Base-by-base conservation (phyloP, 2,888 invertebrate genomes). In the Pristionchus japonicus region DNA sequence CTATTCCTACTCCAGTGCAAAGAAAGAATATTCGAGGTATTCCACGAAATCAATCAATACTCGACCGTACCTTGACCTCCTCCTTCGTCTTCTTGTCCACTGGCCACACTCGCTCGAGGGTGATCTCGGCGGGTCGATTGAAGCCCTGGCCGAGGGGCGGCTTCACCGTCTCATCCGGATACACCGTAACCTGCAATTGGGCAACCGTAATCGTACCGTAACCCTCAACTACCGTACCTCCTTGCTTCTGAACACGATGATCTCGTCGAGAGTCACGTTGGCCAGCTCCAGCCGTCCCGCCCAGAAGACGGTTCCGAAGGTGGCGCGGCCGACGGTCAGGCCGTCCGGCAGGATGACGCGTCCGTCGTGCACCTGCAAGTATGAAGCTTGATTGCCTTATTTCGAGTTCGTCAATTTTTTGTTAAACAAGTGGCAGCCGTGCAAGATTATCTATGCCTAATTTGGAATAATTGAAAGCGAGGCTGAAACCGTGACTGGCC, bases 81-180 rank as follows among this genome's bases (percentile, higher is more conserved):
- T 96, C 96, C 88, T 96, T 96, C 87, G 96, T 96, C 0, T 96
- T 96, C 95, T 97, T 97, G 95, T 98, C 97, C 34, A 96, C 95
- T 0, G 99, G 99, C 97, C 98, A 99, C 1, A 98, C 97, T 91
- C 97, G 96, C 95, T 99, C 98, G 84, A 99, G 95, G 0, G 98
- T 98, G 31, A 96, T 95, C 88, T 93, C 88, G 6, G 94, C 94
- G 57, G 93, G 96, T 23, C 97, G 96, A 95, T 99, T 99, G 74
- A 99, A 95, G 0, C 97, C 98, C 89, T 96, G 96, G 0, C 98
- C 99, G 11, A 97, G 95, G 0, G 97, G 96, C 0, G 99, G 99
- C 95, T 98, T 99, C 88, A 96, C 96, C 91, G 97, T 97, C 93
- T 98, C 97, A 92, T 96, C 96, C 0, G 98, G 98, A 95, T 99